These are phyloP conservation scores for Pangasius macronema DNA, from an alignment of 2,797 vertebrate genomes.

Conservation along the genomic window DNA sequence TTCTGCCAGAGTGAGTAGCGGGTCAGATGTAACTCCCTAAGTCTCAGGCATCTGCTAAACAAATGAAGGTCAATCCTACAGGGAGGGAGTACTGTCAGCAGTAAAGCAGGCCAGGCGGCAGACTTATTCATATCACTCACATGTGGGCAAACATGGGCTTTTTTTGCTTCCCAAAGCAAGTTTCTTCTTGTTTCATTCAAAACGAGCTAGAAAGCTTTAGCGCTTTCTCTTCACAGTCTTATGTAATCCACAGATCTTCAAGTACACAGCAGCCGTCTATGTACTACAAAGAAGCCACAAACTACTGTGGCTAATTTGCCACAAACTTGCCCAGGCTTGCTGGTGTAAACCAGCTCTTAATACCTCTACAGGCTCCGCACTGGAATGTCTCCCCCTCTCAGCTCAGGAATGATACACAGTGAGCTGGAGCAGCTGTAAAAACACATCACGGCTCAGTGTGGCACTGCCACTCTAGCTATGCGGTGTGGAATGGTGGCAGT, in stretches of 20 bases:
- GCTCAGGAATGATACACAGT: constrained; percentile 46
- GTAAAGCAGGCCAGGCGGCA: constrained; percentile 18
- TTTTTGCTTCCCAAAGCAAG: neutral
- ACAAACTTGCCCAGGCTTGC: constrained; percentile 63
- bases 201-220: constrained; percentile 21
- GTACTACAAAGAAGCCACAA: constrained; percentile 56
- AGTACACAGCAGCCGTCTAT: constrained; percentile 46
- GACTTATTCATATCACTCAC: constrained; percentile 16
- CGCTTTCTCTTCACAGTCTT: neutral
- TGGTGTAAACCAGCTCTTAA: constrained; percentile 51
- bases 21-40: constrained; percentile 31
- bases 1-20: constrained; percentile 26
- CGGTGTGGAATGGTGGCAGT: constrained; percentile 7
- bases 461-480: neutral
- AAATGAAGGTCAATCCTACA: constrained; percentile 37
- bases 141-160: neutral
- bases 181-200: constrained; percentile 31
- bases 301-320: constrained; percentile 62
- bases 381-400: constrained; percentile 41
- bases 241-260: constrained; percentile 19
- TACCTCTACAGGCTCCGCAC: constrained; percentile 33
- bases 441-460: constrained; percentile 34
- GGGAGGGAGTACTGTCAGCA: constrained; percentile 6
- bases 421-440: constrained; percentile 50
- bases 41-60: constrained; percentile 46